Conservation (phyloP, 2,797 vertebrate genomes). For the Coluber constrictor region DNA sequence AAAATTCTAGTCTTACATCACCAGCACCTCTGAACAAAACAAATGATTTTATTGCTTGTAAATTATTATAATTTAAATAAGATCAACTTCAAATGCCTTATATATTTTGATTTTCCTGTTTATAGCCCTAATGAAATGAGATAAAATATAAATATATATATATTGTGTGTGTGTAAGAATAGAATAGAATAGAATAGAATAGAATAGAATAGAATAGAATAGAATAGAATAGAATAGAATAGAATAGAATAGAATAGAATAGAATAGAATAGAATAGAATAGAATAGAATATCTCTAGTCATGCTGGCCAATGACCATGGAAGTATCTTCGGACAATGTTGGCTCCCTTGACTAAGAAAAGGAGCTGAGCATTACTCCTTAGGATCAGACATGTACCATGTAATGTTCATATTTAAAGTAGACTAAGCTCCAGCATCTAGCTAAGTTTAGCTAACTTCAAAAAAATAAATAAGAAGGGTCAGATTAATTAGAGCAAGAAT, state of each 20-base stretch:
- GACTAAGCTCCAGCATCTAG: not conserved
- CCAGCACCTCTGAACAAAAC: not conserved
- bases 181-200: no score
- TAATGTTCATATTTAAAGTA: not conserved
- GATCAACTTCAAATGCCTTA: not conserved
- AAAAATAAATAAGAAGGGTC: not conserved
- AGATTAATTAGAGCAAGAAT: not conserved
- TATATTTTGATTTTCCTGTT: not conserved
- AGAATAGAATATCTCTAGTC: no score
- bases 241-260: no score
- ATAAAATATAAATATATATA: not conserved
- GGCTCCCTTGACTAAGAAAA: not conserved
- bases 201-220: no score
- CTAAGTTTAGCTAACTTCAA: not conserved
- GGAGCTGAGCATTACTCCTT: not conserved
- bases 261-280: no score
- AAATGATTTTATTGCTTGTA: not conserved
- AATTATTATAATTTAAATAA: not conserved
- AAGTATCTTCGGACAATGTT: not conserved
- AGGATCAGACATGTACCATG: not conserved
- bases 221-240: no score
- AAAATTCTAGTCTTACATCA: not conserved
- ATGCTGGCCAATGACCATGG: not conserved
- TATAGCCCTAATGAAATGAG: not conserved
- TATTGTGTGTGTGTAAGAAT: no score